Base-by-base conservation (phyloP, 2,797 vertebrate genomes). In the Apogon talboti region DNA sequence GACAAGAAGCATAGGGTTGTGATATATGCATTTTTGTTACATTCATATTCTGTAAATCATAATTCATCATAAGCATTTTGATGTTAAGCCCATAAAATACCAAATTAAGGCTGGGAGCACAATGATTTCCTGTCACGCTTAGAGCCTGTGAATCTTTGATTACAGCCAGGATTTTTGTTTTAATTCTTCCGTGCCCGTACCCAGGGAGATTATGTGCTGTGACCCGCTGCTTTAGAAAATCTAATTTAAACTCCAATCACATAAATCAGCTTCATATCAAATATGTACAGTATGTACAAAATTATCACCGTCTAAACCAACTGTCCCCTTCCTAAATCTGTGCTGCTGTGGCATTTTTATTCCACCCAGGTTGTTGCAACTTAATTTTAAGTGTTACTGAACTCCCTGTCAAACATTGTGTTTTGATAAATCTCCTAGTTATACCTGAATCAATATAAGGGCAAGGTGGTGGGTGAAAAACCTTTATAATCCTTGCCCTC, bases 391-490 rank as follows among this genome's bases (percentile, higher is more conserved):
- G 74, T 83, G 84, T 91, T 88, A 81, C 88, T 85, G 85, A 89
- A 84, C 86, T 87, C 82, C 79, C 87, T 91, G 91, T 92, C 91
- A 91, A 91, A 90, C 84, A 91, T 78, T 82, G 80, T 87, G 82
- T 89, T 80, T 91, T 92, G 91, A 91, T 92, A 89, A 90, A 92
- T 91, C 86, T 90, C 79, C 83, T 82, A 86, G 90, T 90, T 92
- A 90, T 92, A 74, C 77, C 79, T 75, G 79, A 89, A 92, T 90
- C 90, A 91, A 92, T 91, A 92, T 72, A 71, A 75, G 85, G 81
- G 78, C 79, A 86, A 86, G 88, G 86, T 85, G 80, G 86, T 84
- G 86, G 86, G 75, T 89, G 82, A 89, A 89, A 91, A 90, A 85
- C 88, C 87, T 87, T 90, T 90, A 89, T 90, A 89, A 92, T 92